These are phyloP conservation scores for Endotricha flammealis DNA, from an alignment of 2,888 invertebrate genomes.

Conservation along the genomic window DNA sequence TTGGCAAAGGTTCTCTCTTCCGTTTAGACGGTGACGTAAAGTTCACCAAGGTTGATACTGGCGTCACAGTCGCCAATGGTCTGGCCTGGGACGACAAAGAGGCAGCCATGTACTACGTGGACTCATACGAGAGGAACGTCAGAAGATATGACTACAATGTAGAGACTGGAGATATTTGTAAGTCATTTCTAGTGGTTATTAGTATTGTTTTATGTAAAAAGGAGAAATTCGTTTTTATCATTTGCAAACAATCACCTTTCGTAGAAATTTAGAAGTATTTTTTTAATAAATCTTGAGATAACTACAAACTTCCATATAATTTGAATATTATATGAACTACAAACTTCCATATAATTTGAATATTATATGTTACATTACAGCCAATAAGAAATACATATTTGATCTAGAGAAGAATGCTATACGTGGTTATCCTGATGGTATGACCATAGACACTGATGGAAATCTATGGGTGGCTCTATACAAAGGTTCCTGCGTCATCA, in stretches of 20 bases:
- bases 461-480: constrained; percentile 87
- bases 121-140: constrained; percentile 81
- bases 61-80: constrained; percentile 84
- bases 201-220: no score
- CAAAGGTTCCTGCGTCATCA: constrained; percentile 76
- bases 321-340: no score
- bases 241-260: no score
- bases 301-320: no score
- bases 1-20: constrained; percentile 71
- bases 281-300: no score
- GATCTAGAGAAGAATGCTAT: constrained; percentile 69
- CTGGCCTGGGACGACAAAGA: constrained; percentile 84
- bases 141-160: constrained; percentile 85
- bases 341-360: constrained; percentile 8
- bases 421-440: constrained; percentile 80
- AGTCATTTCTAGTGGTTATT: no score
- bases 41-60: constrained; percentile 30
- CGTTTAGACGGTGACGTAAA: constrained; percentile 45
- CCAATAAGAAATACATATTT: constrained; percentile 78
- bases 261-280: no score
- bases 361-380: no score
- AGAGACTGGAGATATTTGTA: constrained; percentile 80
- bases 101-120: constrained; percentile 85
- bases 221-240: no score
- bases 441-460: constrained; percentile 86